Evolutionary conservation across 1,140 invertebrate species (phyloP).

Genomic region (Tenebrio molitor): DNA sequence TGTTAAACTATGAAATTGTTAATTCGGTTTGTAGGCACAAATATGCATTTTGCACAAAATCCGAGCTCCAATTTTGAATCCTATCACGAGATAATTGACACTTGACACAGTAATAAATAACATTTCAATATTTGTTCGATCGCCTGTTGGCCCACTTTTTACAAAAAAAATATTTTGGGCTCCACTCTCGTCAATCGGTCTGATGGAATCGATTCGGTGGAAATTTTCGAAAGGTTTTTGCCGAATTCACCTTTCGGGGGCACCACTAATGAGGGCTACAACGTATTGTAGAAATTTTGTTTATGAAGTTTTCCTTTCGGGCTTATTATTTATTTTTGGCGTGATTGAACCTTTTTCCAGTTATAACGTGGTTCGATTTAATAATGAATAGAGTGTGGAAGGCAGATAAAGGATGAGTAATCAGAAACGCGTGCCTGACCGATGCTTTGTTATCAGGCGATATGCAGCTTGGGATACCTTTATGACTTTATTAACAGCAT

Average conservation of each 20-base stretch:
- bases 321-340: constrained; percentile 24
- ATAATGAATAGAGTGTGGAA: constrained; percentile 55
- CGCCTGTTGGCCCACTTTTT: not conserved
- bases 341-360: constrained; percentile 40
- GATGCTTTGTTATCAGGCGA: constrained; percentile 58
- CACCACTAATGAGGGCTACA: too few relatives aligned
- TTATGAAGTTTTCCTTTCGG: not conserved
- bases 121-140: constrained; percentile 11
- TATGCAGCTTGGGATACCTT: constrained; percentile 56
- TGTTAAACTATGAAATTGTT: too few relatives aligned
- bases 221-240: too few relatives aligned
- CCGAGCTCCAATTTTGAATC: too few relatives aligned
- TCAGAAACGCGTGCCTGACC: constrained; percentile 57
- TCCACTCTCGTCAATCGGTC: too few relatives aligned
- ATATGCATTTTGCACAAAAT: too few relatives aligned
- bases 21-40: too few relatives aligned
- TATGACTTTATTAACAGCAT: constrained; percentile 57
- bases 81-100: too few relatives aligned
- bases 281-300: too few relatives aligned
- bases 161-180: too few relatives aligned
- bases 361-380: constrained; percentile 41
- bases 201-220: too few relatives aligned
- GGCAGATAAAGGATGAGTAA: constrained; percentile 57
- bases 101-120: constrained; percentile 1
- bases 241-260: too few relatives aligned